phyloP scores from a whole-genome alignment of 2,113 vertebrate species.

The Salvelinus fontinalis region DNA sequence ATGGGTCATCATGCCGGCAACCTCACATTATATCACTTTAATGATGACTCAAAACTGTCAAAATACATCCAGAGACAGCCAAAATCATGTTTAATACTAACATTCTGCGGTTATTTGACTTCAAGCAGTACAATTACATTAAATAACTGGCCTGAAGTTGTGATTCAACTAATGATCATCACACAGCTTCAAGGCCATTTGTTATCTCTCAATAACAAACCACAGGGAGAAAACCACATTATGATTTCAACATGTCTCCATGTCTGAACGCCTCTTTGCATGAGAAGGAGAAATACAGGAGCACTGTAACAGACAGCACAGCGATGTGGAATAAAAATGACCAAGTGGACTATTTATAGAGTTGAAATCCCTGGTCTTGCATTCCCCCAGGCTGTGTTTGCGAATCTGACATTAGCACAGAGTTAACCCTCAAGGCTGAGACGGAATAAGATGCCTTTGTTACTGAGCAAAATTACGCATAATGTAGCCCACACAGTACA shows the following conservation, averaged over 20 bases:
- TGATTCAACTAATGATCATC: neutral
- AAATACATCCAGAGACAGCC: neutral
- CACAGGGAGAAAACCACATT: neutral
- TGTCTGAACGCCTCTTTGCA: constrained; percentile 6
- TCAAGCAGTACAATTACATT: neutral
- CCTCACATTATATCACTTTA: neutral
- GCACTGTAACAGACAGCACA: constrained; percentile 12
- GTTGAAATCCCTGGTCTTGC: constrained; percentile 29
- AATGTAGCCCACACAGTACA: constrained; percentile 3
- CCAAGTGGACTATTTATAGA: constrained; percentile 28
- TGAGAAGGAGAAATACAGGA: neutral
- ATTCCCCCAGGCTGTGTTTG: constrained; percentile 30
- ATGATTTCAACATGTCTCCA: neutral
- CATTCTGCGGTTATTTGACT: neutral
- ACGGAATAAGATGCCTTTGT: constrained; percentile 42
- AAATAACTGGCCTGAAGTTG: neutral
- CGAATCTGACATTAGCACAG: constrained; percentile 49
- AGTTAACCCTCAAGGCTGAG: constrained; percentile 28
- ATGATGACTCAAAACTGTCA: neutral
- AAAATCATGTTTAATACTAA: neutral
- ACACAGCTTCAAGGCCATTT: neutral
- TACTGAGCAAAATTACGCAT: constrained; percentile 41
- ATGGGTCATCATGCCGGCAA: neutral
- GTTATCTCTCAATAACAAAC: constrained; percentile 19
- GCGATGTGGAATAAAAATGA: constrained; percentile 31